Evolutionary conservation across 2,888 invertebrate genomes (phyloP), one percentile per base, ranked within the genome.

Genomic region (Rhagonycha fulva): DNA sequence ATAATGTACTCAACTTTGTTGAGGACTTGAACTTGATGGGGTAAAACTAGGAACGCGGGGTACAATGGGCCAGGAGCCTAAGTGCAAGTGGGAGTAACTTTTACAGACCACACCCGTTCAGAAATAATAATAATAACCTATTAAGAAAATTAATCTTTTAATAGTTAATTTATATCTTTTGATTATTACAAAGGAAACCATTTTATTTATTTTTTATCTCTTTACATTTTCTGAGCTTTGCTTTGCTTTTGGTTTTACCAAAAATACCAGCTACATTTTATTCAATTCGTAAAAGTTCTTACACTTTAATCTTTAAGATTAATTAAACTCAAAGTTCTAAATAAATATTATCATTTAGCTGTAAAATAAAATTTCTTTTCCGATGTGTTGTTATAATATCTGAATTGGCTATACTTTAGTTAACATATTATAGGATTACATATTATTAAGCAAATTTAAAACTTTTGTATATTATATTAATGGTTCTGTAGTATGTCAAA

Each of bases 121-220:
- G n/a, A n/a, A n/a, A n/a, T n/a, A n/a, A n/a, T n/a, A n/a, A n/a
- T n/a, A n/a, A n/a, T n/a, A 47, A 47, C 47, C 47, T 47, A 47
- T 47, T 47, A 47, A 47, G 12, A 47, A 47, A 47, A 47, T 47
- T 47, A 47, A 47, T 47, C 47, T 47, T 47, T 47, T 47, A 47
- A n/a, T 7, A 75, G 79, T 78, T 80, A 79, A 80, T 80, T 80
- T 79, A 76, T 76, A 70, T 77, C 74, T 75, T 76, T 76, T 71
- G 75, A 73, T 70, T 62, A 47, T 62, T 60, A 76, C 77, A 80
- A 79, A 79, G 32, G 74, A 78, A 75, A 71, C 71, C 75, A 75
- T 76, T 72, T n/a, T 80, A 75, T 78, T 71, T 79, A 62, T 70
- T 68, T 73, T 70, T 73, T 76, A 75, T 72, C 70, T 70, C 69